Evolutionary conservation across 2,113 vertebrate genomes (phyloP).

Genomic region (Etheostoma spectabile): DNA sequence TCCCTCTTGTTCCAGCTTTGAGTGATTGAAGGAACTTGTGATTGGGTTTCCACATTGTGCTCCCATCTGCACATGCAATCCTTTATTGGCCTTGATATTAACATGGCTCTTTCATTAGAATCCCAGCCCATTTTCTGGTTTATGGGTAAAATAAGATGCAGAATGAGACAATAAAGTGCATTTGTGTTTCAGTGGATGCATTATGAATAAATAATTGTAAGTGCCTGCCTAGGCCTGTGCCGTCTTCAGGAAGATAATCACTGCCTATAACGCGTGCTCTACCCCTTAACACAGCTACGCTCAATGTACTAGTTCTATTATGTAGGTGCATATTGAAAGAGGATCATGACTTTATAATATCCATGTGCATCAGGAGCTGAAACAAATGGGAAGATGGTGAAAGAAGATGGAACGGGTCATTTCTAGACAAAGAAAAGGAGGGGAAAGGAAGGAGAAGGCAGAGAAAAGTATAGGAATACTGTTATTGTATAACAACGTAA

Average conservation of each 20-base stretch:
- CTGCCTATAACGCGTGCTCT: constrained; percentile 72
- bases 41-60: constrained; percentile 93
- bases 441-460: not conserved
- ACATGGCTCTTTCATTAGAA: constrained; percentile 95
- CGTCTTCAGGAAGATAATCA: constrained; percentile 84
- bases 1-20: constrained; percentile 84
- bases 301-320: constrained; percentile 71
- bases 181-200: constrained; percentile 89
- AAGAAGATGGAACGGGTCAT: constrained; percentile 32
- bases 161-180: constrained; percentile 94
- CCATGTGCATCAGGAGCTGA: constrained; percentile 45
- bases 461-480: not conserved
- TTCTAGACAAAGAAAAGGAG: constrained; percentile 25
- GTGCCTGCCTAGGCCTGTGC: constrained; percentile 82
- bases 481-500: not conserved
- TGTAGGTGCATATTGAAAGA: constrained; percentile 77
- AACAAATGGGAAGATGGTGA: constrained; percentile 43
- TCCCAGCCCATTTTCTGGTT: constrained; percentile 88
- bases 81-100: constrained; percentile 93
- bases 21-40: constrained; percentile 97
- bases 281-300: constrained; percentile 64
- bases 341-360: constrained; percentile 84
- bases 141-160: constrained; percentile 92
- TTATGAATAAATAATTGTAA: constrained; percentile 95
- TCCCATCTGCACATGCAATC: constrained; percentile 87